phyloP scores from a whole-genome alignment of 2,797 vertebrate genomes.

The Crocidura indochinensis region DNA sequence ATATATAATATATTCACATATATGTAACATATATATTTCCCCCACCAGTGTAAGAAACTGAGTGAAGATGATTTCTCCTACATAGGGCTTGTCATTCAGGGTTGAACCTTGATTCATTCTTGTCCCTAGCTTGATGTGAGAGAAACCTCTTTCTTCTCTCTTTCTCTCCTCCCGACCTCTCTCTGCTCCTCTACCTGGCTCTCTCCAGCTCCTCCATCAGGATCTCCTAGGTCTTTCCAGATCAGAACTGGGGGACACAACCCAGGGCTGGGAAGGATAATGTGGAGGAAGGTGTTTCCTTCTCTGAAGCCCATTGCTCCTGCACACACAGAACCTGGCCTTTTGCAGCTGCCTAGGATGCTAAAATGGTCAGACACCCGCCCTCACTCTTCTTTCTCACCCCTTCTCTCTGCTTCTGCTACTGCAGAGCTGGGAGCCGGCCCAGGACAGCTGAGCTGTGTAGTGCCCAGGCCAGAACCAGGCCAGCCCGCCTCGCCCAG shows the following conservation, averaged over 20 bases:
- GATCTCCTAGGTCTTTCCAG: too few species aligned
- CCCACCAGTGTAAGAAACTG: neutral
- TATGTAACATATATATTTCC: too few species aligned
- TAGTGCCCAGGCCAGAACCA: neutral
- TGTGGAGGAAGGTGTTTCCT: too few species aligned
- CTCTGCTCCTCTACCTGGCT: neutral
- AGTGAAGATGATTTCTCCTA: constrained; percentile 5
- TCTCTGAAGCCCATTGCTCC: neutral
- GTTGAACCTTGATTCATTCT: neutral
- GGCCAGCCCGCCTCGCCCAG: neutral
- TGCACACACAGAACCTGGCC: neutral
- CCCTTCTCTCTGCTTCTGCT: neutral
- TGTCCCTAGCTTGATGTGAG: too few species aligned
- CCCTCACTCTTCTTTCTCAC: too few species aligned
- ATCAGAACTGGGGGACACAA: too few species aligned
- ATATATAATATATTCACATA: too few species aligned
- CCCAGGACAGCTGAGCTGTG: neutral
- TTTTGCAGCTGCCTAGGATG: neutral
- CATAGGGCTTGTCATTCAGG: neutral
- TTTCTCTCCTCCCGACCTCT: accelerated
- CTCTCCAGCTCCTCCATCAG: too few species aligned
- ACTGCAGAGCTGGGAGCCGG: neutral
- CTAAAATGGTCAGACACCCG: neutral
- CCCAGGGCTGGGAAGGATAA: too few species aligned
- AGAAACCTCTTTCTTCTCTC: neutral